Evolutionary conservation across 1,140 invertebrate species (phyloP).

Genomic region (Theocolax elegans): DNA sequence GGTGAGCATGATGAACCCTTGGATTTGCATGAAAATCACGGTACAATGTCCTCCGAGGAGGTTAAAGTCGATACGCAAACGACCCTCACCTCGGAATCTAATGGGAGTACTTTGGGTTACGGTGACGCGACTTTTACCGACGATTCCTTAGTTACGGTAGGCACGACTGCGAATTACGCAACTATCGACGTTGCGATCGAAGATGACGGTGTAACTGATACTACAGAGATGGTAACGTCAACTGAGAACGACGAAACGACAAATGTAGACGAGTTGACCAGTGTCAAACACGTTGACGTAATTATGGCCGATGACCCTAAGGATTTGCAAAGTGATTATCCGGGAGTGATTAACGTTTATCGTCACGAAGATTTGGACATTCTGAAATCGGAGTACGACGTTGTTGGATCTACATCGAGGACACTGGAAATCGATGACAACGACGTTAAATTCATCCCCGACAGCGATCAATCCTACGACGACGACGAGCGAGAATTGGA

Average conservation of each 20-base stretch:
- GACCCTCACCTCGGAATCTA: background rate
- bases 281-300: constrained; percentile 41
- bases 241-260: background rate
- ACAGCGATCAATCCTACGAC: constrained; percentile 14
- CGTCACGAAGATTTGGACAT: constrained; percentile 63
- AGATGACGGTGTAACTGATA: background rate
- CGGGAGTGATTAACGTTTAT: constrained; percentile 48
- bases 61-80: constrained; percentile 17
- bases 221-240: background rate
- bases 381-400: constrained; percentile 52
- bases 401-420: constrained; percentile 6
- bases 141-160: background rate
- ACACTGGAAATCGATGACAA: too few relatives aligned
- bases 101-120: too few relatives aligned
- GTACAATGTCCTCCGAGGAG: background rate
- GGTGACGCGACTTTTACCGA: too few relatives aligned
- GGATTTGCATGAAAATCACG: constrained; percentile 7
- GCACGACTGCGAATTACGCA: background rate
- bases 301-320: constrained; percentile 40
- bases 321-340: constrained; percentile 54
- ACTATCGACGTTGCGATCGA: background rate
- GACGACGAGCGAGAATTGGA: constrained; percentile 45
- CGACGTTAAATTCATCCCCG: constrained; percentile 22
- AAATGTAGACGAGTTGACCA: background rate
- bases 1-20: constrained; percentile 9